Evolutionary conservation across 2,888 invertebrate species (phyloP), one percentile per base, ranked within the genome.

Genomic region (Acanthoscelides obtectus): DNA sequence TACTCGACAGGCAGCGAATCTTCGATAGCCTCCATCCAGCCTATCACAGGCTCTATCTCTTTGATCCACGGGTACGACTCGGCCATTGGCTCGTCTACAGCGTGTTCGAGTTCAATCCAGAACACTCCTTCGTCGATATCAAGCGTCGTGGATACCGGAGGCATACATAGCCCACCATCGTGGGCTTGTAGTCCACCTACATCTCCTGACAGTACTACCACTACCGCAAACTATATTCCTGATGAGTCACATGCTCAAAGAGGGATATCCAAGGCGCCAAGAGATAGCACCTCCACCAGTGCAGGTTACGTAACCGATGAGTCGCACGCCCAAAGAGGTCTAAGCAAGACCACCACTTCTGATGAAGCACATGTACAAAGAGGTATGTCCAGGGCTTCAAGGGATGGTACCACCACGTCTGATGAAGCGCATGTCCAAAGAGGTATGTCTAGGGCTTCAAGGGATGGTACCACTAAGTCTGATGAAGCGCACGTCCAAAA

Each of bases 31-130:
- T 84, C 85, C 19, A 73, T 83, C n/a, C 86, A 86, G 75, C 84
- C 85, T 67, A 83, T 86, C 73, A 84, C 85, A 8, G 85, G 85
- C 27, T 84, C 84, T 69, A 82, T 86, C 71, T 82, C 86, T 77
- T 75, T 86, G 68, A 80, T 83, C 25, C 79, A 80, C 66, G 85
- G 86, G 69, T 86, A 88, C 22, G 91, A 91, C 84, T 91, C 91
- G 21, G 91, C 91, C 0, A 89, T 92, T 2, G 92, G 92, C 20
- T 89, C 89, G 17, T 86, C 87, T 0, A 88, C 88, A 0, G 88
- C 88, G 0, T 84, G 87, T 66, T 88, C 88, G 27, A 88, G 88
- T 73, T 88, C 88, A 19, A 85, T 87, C 0, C 88, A 87, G 67
- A 85, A 85, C 69, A 84, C 85, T 8, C 84, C 84, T 4, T 81